Evolutionary conservation across 2,888 invertebrate genomes (phyloP).

Genomic region (Drosophila phalerata): DNA sequence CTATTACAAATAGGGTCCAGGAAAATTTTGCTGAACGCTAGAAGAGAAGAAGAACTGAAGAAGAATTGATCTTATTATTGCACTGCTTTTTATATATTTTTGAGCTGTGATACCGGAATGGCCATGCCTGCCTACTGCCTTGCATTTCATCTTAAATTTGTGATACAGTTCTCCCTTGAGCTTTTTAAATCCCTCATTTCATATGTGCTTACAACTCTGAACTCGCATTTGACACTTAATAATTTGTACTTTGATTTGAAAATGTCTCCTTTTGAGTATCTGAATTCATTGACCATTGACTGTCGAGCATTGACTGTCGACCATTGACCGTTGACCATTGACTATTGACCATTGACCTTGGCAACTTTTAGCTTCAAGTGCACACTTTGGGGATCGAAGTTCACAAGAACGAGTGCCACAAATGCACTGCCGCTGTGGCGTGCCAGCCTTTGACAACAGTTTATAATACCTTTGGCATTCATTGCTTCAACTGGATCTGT

Average conservation of each 20-base stretch:
- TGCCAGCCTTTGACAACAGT: conserved; percentile 21
- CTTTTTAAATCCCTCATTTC: neutral
- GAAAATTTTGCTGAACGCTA: too few relatives aligned
- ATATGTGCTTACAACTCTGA: neutral
- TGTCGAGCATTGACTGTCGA: too few relatives aligned
- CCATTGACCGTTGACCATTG: conserved; percentile 3
- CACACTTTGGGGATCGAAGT: conserved; percentile 1
- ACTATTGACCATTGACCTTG: conserved; percentile 3
- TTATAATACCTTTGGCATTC: conserved; percentile 31
- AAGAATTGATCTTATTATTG: too few relatives aligned
- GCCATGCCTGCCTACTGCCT: too few relatives aligned
- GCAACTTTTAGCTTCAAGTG: conserved; percentile 5
- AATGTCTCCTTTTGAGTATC: conserved; percentile 7
- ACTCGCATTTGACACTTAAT: neutral
- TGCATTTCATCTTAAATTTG: neutral
- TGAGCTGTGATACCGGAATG: neutral
- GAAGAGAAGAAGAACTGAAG: too few relatives aligned
- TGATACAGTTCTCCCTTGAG: neutral
- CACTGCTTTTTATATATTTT: too few relatives aligned
- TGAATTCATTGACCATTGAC: conserved; percentile 2
- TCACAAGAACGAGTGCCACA: neutral
- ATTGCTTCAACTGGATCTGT: conserved; percentile 16
- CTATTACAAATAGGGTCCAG: too few relatives aligned
- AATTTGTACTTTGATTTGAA: neutral
- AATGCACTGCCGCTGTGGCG: conserved; percentile 5